Evolutionary conservation across 2,113 vertebrate genomes (phyloP).

Genomic region (Sialia sialis): DNA sequence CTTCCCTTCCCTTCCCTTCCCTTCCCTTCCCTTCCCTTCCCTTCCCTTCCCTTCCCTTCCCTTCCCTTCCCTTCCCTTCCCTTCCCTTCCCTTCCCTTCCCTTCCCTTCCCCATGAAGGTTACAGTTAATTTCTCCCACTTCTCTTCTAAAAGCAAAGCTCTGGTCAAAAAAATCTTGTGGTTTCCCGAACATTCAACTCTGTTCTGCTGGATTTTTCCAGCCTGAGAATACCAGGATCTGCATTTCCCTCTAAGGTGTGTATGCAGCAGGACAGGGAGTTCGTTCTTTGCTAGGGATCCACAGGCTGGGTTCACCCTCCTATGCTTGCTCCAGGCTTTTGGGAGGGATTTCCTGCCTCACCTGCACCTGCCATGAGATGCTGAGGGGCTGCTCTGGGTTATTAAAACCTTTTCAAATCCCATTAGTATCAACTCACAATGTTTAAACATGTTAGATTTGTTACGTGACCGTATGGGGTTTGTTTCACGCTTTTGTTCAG

Average conservation of each 20-base stretch:
- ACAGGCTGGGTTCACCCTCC: not conserved
- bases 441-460: not conserved
- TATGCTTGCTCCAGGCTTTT: not conserved
- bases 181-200: not conserved
- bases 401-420: not conserved
- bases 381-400: not conserved
- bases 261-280: fast-evolving
- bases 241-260: not conserved
- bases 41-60: too few species aligned
- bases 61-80: too few species aligned
- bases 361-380: not conserved
- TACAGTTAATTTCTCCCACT: not conserved
- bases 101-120: not conserved
- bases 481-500: not conserved
- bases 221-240: not conserved
- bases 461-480: not conserved
- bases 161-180: not conserved
- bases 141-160: not conserved
- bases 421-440: not conserved
- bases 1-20: too few species aligned
- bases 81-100: too few species aligned
- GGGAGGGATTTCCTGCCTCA: not conserved
- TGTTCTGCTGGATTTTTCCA: not conserved
- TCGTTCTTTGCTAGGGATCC: not conserved
- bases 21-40: too few species aligned